Conservation (phyloP, 37 sponge, comb jelly and placozoan genomes). For the Geodia barretti region DNA sequence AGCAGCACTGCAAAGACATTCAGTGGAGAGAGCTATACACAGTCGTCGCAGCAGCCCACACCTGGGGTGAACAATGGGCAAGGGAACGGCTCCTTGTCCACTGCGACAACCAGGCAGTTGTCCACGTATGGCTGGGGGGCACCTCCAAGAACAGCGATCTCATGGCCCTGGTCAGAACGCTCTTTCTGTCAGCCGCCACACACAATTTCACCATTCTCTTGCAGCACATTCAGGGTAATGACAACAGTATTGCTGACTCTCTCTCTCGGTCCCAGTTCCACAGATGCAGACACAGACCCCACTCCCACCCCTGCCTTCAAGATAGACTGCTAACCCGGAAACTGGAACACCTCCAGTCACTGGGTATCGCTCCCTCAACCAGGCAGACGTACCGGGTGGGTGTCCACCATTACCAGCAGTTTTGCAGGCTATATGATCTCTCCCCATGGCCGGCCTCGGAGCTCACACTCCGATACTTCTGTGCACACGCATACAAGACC, state of each 20-base stretch:
- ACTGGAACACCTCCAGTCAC: neutral
- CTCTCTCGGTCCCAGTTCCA: constrained; percentile 22
- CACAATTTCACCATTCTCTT: neutral
- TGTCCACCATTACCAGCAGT: neutral
- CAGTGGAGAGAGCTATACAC: constrained; percentile 20
- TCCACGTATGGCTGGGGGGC: neutral
- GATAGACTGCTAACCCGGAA: too few relatives aligned
- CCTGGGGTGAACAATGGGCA: constrained; percentile 32
- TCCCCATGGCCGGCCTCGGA: constrained; percentile 33
- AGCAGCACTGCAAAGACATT: constrained; percentile 2
- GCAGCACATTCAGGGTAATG: constrained; percentile 6
- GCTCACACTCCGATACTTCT: neutral
- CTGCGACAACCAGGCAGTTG: constrained; percentile 47
- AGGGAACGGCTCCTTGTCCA: neutral
- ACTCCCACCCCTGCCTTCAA: neutral
- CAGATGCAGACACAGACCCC: neutral
- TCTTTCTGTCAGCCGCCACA: constrained; percentile 7
- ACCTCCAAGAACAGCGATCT: neutral
- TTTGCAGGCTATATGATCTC: constrained; percentile 1
- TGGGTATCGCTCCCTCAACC: constrained; percentile 3
- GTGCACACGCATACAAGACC: neutral
- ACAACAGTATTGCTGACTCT: constrained; percentile 41
- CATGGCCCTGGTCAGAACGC: constrained; percentile 24
- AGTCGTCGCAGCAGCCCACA: constrained; percentile 12
- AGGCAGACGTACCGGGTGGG: constrained; percentile 1